A percentile compares a stretch with the other conserved stretches of the same genome.
These are phyloP conservation scores for Phalacrocorax pelagicus DNA, from an alignment of 2,113 vertebrate species.

Conservation along the genomic window DNA sequence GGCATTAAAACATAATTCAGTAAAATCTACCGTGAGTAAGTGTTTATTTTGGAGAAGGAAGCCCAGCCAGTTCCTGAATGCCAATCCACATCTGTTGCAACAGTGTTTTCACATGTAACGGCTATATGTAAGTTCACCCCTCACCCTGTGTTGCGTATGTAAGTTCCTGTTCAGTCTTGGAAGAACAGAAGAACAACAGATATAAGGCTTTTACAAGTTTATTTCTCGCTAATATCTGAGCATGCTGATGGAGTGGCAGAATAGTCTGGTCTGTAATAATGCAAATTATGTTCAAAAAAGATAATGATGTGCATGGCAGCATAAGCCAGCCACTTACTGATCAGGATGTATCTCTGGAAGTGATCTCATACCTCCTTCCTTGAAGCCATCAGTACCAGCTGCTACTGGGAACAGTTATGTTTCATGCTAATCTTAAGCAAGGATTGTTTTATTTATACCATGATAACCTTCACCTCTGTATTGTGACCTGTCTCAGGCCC, in stretches of 20 bases:
- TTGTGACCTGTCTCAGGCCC: background rate
- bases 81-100: background rate
- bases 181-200: background rate
- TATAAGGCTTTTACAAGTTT: background rate
- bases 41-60: background rate
- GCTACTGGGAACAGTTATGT: background rate
- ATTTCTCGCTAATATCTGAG: background rate
- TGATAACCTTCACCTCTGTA: background rate
- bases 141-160: background rate
- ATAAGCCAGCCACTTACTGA: background rate
- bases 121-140: background rate
- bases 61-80: background rate
- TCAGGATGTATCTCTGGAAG: background rate
- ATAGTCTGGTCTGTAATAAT: background rate
- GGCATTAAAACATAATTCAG: background rate
- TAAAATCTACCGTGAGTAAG: background rate
- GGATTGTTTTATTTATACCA: background rate
- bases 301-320: background rate
- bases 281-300: background rate
- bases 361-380: background rate
- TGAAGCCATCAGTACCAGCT: background rate
- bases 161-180: background rate
- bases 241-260: background rate
- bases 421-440: background rate
- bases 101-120: background rate